These are phyloP conservation scores for Leptodactylus fallax DNA, from an alignment of 2,797 vertebrate species.

Conservation along the genomic window DNA sequence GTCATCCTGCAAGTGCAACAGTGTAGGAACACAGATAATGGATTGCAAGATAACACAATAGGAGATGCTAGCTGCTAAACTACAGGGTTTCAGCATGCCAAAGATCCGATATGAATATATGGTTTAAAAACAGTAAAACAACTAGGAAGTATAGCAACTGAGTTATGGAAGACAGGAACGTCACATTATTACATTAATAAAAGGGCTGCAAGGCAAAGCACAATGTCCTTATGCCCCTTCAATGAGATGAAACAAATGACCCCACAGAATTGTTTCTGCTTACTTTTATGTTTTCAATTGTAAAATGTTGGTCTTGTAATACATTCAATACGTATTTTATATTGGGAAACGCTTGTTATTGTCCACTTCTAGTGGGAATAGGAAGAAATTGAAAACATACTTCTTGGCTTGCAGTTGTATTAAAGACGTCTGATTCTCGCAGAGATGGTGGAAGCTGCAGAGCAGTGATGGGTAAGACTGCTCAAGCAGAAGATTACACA, in stretches of 20 bases:
- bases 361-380: constrained; percentile 32
- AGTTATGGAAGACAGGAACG: background rate
- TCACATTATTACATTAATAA: constrained; percentile 7
- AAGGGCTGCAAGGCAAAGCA: background rate
- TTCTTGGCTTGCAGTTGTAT: constrained; percentile 19
- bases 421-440: constrained; percentile 27
- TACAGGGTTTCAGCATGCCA: background rate
- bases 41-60: background rate
- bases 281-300: constrained; percentile 26
- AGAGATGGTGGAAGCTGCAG: background rate
- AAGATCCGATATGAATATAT: background rate
- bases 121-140: background rate
- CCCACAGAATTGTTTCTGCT: background rate
- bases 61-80: too few relatives aligned
- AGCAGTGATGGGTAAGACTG: constrained; percentile 24
- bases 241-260: background rate
- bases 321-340: constrained; percentile 24
- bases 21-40: background rate
- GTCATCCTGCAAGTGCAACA: background rate
- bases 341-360: constrained; percentile 26
- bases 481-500: constrained; percentile 44
- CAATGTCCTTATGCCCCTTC: background rate
- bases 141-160: background rate
- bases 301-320: constrained; percentile 3
- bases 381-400: constrained; percentile 36